Evolutionary conservation across 2,797 vertebrate species (phyloP).

Genomic region (Leucoraja ocellata): DNA sequence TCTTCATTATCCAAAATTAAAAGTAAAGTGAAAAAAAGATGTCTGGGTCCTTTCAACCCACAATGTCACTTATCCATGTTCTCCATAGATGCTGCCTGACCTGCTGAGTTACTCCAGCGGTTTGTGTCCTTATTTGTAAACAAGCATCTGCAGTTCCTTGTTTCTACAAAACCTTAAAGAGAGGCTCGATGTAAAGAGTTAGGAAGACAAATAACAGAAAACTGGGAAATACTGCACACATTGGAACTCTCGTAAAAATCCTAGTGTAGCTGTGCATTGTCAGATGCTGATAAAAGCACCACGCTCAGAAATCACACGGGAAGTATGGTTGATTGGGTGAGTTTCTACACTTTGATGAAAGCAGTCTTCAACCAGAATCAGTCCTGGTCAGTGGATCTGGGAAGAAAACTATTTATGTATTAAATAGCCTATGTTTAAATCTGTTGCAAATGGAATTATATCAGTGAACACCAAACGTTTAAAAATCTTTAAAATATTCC

Average conservation of each 20-base stretch:
- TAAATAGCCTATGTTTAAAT: not conserved
- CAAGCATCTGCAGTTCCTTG: no score
- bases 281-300: not conserved
- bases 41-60: no score
- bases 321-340: not conserved
- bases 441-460: not conserved
- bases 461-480: not conserved
- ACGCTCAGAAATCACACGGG: not conserved
- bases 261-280: not conserved
- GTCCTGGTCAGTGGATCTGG: not conserved
- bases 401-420: not conserved
- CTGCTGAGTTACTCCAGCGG: no score
- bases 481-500: not conserved
- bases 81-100: no score
- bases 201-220: not conserved
- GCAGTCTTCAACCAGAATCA: not conserved
- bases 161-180: not conserved
- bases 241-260: not conserved
- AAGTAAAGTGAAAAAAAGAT: not conserved
- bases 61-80: no score
- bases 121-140: no score
- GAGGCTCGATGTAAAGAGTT: not conserved
- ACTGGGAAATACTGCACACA: no score
- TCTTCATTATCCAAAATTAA: not conserved
- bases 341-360: not conserved